A percentile compares a stretch with the other conserved stretches of the same genome.
These are phyloP conservation scores for Akabosia matsudoensis DNA, from an alignment of 1,140 invertebrate genomes.

Conservation along the genomic window DNA sequence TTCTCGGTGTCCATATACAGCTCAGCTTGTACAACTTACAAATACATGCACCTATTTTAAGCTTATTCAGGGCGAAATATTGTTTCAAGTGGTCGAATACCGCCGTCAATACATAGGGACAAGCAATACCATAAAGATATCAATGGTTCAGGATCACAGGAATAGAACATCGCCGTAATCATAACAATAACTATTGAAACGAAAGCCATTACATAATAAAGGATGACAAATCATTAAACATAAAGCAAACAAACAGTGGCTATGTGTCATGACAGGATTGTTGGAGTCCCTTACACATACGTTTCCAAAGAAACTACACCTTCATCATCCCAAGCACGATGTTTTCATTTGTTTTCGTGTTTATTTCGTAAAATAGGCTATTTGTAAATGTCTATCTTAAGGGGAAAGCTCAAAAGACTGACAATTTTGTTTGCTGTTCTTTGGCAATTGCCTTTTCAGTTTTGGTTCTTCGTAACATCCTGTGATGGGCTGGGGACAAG, in stretches of 20 bases:
- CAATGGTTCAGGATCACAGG: not conserved
- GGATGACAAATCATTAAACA: not conserved
- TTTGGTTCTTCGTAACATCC: conserved; percentile 27
- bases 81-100: too few relatives aligned
- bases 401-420: not conserved
- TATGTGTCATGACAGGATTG: too few relatives aligned
- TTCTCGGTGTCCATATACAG: too few relatives aligned
- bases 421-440: not conserved
- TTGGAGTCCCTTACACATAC: too few relatives aligned
- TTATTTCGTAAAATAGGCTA: not conserved
- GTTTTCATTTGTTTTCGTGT: not conserved
- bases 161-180: too few relatives aligned
- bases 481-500: conserved; percentile 13
- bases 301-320: too few relatives aligned
- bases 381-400: not conserved
- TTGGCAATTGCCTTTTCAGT: conserved; percentile 17
- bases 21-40: too few relatives aligned
- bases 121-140: not conserved
- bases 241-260: not conserved
- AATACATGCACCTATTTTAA: too few relatives aligned
- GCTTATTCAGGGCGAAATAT: too few relatives aligned
- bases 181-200: not conserved
- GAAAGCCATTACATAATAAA: not conserved
- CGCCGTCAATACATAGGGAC: too few relatives aligned
- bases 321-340: not conserved